Evolutionary conservation across 1,140 invertebrate species (phyloP), one percentile per base, ranked within the genome.

Genomic region (Ladona fulva): DNA sequence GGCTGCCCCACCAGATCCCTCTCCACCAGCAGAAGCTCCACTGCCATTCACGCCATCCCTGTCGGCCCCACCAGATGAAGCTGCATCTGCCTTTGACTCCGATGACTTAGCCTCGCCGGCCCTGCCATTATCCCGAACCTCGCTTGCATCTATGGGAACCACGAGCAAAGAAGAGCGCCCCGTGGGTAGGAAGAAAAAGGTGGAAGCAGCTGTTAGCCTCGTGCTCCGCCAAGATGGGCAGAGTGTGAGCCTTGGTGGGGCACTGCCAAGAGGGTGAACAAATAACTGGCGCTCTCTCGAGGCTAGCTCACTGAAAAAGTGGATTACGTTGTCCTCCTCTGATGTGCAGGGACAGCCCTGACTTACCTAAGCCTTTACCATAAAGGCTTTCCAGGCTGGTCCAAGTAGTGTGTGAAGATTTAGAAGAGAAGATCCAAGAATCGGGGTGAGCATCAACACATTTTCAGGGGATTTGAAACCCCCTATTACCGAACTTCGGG

Each of bases 41-140:
- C 52, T 3, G n/a, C 52, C 22, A 22, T 59, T 76, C 16, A 25
- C 24, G 12, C 44, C 73, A 16, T 77, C 77, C 12, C 75, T 25
- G 29, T 66, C 77, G 19, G 77, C 78, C 22, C 78, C 80, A 44
- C 75, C 14, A 19, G 77, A 25, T 22, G 52, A 66, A 16, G 52
- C 77, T 42, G n/a, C 73, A 42, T 59, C 80, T 76, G 25, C 25
- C 76, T 24, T 80, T 77, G 77, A 29, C 76, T 73, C 24, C 78
- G 59, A 77, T 74, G 24, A 44, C 76, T 24, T 75, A 42, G 42
- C 74, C 24, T 22, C 52, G 14, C 52, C 52, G 52, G 52, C 52
- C 52, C 52, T 66, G 52, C 52, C 52, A 66, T 12, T 66, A 66
- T 66, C 52, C 3, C 52, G 52, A 66, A 16, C n/a, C 52, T 66